A percentile compares a stretch with the other conserved stretches of the same genome.
Conservation (phyloP, 2,888 invertebrate species). For the Drosophila limbata region DNA sequence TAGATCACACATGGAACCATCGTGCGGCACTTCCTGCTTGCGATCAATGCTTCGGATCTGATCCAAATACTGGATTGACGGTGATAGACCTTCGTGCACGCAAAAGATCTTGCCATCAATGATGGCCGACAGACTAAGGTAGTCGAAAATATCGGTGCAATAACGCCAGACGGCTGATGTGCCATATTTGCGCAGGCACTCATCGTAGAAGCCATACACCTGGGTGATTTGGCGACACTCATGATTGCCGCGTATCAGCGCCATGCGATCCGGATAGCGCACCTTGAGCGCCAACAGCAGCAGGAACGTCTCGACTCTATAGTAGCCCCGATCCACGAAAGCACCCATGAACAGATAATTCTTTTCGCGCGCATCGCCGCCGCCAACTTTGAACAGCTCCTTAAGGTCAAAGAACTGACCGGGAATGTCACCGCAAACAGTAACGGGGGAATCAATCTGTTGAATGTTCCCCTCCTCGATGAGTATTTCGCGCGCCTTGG, state of each 20-base stretch:
- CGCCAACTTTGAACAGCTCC: constrained; percentile 98
- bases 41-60: constrained; percentile 99
- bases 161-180: constrained; percentile 99
- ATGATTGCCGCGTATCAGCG: constrained; percentile 98
- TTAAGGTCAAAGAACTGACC: constrained; percentile 99
- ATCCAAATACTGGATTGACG: constrained; percentile 99
- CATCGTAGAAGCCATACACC: constrained; percentile 99
- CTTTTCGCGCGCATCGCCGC: constrained; percentile 99
- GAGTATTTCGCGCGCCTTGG: constrained; percentile 99
- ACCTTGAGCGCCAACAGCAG: constrained; percentile 98
- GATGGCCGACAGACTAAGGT: constrained; percentile 97
- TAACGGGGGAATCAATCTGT: constrained; percentile 99
- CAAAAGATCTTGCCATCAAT: constrained; percentile 99
- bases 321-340: constrained; percentile 99
- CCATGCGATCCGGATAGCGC: constrained; percentile 99
- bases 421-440: constrained; percentile 99
- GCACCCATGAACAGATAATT: constrained; percentile 99
- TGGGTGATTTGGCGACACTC: constrained; percentile 99
- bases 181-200: constrained; percentile 99
- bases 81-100: constrained; percentile 99
- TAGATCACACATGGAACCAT: constrained; percentile 99
- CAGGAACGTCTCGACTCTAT: constrained; percentile 99
- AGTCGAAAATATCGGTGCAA: constrained; percentile 99
- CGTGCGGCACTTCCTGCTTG: constrained; percentile 99
- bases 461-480: constrained; percentile 99